Conservation (phyloP, 2,797 vertebrate genomes). For the Karalla daura region DNA sequence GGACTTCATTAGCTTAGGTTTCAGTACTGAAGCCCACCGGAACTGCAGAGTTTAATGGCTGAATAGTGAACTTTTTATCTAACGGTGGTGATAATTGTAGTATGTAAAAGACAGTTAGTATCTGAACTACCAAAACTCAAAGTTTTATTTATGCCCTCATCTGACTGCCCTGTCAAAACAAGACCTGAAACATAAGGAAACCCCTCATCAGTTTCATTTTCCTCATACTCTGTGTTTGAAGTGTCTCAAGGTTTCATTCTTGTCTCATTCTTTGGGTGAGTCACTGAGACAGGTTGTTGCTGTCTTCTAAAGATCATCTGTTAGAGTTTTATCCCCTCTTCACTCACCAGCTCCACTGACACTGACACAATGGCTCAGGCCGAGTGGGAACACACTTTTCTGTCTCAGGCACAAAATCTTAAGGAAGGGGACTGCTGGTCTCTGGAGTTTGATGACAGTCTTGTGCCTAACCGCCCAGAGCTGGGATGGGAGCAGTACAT, state of each 20-base stretch:
- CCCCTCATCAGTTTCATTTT: slow-evolving; percentile 38
- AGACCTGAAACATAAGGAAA: slow-evolving; percentile 23
- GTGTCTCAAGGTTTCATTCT: too few species aligned
- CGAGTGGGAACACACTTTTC: slow-evolving; percentile 74
- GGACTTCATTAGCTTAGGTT: too few species aligned
- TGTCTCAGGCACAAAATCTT: slow-evolving; percentile 49
- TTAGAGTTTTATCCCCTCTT: neutral
- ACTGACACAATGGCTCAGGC: slow-evolving; percentile 21
- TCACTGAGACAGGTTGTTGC: neutral
- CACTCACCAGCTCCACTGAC: neutral
- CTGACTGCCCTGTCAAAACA: neutral
- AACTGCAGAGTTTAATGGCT: too few species aligned
- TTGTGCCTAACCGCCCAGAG: neutral
- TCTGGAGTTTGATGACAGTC: slow-evolving; percentile 58
- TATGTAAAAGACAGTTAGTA: too few species aligned
- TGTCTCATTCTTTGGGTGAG: neutral
- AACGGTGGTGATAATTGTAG: too few species aligned
- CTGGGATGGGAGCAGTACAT: slow-evolving; percentile 63
- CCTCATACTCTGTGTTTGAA: too few species aligned
- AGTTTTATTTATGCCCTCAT: neutral
- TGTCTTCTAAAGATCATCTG: slow-evolving; percentile 46
- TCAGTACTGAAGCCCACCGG: too few species aligned
- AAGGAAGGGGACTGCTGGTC: slow-evolving; percentile 56
- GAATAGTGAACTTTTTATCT: too few species aligned
- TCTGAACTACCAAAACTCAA: neutral